phyloP scores from a whole-genome alignment of 2,797 vertebrate genomes.

The Sebastes flavidus region DNA sequence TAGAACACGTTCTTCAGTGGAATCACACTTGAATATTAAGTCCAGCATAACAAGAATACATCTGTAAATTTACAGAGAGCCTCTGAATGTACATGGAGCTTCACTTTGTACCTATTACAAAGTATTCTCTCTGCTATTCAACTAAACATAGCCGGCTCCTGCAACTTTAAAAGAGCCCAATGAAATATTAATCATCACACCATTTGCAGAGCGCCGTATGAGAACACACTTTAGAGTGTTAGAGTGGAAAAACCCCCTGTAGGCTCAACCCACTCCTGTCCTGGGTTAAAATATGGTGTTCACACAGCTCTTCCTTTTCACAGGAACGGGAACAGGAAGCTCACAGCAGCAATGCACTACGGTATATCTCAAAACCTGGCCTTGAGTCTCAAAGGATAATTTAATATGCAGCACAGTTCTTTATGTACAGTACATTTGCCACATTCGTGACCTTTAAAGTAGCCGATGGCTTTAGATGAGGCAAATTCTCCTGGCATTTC shows the following conservation, averaged over 20 bases:
- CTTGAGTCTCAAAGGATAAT: background rate
- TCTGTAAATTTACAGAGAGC: constrained; percentile 9
- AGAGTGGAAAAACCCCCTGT: constrained; percentile 64
- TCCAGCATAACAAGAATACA: constrained; percentile 7
- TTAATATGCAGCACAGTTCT: constrained; percentile 1
- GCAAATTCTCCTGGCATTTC: background rate
- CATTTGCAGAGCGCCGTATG: constrained; percentile 74
- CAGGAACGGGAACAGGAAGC: constrained; percentile 38
- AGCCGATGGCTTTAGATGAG: background rate
- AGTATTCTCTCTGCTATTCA: constrained; percentile 30
- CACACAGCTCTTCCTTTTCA: constrained; percentile 42
- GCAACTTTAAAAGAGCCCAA: constrained; percentile 67
- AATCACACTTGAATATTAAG: background rate
- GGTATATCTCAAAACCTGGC: background rate
- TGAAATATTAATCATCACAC: constrained; percentile 81
- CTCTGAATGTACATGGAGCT: constrained; percentile 12
- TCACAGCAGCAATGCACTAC: background rate
- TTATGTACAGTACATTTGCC: background rate
- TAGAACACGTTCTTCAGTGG: background rate
- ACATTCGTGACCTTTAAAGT: constrained; percentile 6
- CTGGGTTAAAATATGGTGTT: constrained; percentile 51
- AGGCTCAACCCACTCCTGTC: constrained; percentile 59
- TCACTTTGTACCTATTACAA: constrained; percentile 61
- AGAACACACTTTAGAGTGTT: constrained; percentile 71
- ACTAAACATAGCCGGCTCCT: constrained; percentile 61